A percentile compares a stretch with the other conserved stretches of the same genome.
Conservation (phyloP, 2,113 vertebrate genomes). For the Myanophis thanlyinensis region DNA sequence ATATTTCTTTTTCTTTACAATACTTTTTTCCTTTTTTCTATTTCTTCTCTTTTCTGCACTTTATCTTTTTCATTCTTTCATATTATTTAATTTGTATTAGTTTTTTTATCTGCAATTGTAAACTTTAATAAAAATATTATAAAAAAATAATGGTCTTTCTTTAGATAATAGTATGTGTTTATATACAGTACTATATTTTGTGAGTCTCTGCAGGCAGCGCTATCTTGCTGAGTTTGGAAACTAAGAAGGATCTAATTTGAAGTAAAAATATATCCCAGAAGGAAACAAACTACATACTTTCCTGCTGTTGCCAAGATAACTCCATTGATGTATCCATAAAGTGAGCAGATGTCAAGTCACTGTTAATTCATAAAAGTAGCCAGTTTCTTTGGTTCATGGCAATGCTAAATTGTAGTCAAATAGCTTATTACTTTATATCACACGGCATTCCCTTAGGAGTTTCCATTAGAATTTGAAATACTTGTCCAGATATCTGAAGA, state of each 20-base stretch:
- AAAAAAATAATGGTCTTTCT: background rate
- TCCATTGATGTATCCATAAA: background rate
- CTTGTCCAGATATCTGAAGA: background rate
- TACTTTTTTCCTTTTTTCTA: background rate
- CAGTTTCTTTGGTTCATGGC: background rate
- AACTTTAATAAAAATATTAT: background rate
- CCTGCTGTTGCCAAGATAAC: background rate
- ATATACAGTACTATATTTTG: background rate
- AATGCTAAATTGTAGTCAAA: background rate
- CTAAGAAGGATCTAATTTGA: background rate
- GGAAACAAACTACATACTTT: background rate
- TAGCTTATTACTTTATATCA: background rate
- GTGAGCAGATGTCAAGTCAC: background rate
- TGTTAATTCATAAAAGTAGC: background rate
- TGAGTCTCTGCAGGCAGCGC: background rate
- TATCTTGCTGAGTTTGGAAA: background rate
- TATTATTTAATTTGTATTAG: background rate
- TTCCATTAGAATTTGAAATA: slow-evolving; percentile 1
- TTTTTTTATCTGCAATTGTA: background rate
- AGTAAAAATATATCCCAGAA: background rate
- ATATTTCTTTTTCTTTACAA: background rate
- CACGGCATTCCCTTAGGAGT: background rate
- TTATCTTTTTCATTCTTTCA: background rate
- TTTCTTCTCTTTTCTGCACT: background rate
- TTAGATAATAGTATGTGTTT: background rate